These are phyloP conservation scores for Crocallis elinguaria DNA, from an alignment of 2,888 invertebrate genomes.

Conservation along the genomic window DNA sequence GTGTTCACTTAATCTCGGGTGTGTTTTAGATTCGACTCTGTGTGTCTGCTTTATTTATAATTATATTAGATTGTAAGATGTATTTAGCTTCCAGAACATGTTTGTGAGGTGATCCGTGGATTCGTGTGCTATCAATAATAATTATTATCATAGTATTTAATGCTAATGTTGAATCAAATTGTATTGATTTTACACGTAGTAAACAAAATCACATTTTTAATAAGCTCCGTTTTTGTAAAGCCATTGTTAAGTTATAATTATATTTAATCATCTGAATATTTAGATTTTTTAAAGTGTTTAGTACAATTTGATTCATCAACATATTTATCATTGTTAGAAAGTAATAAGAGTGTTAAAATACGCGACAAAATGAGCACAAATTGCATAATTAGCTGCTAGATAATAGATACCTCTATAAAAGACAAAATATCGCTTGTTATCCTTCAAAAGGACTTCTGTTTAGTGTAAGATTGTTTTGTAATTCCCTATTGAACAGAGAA, in stretches of 20 bases:
- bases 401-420: slow-evolving; percentile 73
- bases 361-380: slow-evolving; percentile 63
- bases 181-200: slow-evolving; percentile 6
- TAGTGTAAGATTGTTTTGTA: slow-evolving; percentile 70
- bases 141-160: slow-evolving; percentile 32
- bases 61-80: slow-evolving; percentile 49
- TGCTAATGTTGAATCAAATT: slow-evolving; percentile 30
- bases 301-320: slow-evolving; percentile 53
- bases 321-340: slow-evolving; percentile 44
- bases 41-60: slow-evolving; percentile 36
- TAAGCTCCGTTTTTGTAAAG: too few relatives aligned
- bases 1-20: slow-evolving; percentile 35
- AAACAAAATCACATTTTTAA: too few relatives aligned
- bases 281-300: not conserved
- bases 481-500: slow-evolving; percentile 66
- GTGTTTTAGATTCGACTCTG: slow-evolving; percentile 23
- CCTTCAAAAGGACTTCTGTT: slow-evolving; percentile 79
- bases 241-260: too few relatives aligned
- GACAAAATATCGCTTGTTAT: slow-evolving; percentile 81
- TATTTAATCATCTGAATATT: too few relatives aligned
- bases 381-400: slow-evolving; percentile 63
- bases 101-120: slow-evolving; percentile 50
- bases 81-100: slow-evolving; percentile 59
- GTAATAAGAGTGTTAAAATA: slow-evolving; percentile 47
- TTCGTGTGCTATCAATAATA: slow-evolving; percentile 59